A percentile compares a stretch with the other conserved stretches of the same genome.
Conservation (phyloP, 2,797 vertebrate species). For the Anolis apletophallus region DNA sequence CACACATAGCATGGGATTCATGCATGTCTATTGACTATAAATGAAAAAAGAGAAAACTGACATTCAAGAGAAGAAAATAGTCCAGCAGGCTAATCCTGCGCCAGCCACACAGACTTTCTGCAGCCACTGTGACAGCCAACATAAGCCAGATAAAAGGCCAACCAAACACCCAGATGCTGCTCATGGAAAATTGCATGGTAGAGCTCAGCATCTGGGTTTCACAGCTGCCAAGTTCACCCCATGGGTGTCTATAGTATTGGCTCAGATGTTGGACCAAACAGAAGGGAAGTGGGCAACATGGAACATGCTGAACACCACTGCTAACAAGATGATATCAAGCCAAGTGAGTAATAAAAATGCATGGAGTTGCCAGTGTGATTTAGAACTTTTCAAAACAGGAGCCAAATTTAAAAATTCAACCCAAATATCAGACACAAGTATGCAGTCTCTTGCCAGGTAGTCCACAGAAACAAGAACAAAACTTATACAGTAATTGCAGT, state of each 20-base stretch:
- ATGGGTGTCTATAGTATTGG: slow-evolving; percentile 48
- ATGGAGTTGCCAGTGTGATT: slow-evolving; percentile 34
- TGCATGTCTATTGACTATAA: slow-evolving; percentile 31
- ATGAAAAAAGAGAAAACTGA: slow-evolving; percentile 45
- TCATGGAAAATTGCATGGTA: slow-evolving; percentile 56
- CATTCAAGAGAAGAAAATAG: slow-evolving; percentile 18
- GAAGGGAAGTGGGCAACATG: slow-evolving; percentile 29
- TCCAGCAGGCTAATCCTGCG: slow-evolving; percentile 23
- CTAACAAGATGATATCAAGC: slow-evolving; percentile 36
- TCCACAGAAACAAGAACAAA: slow-evolving; percentile 21
- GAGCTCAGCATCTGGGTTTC: slow-evolving; percentile 57
- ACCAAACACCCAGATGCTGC: slow-evolving; percentile 57
- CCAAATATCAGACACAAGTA: not conserved
- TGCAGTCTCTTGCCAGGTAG: slow-evolving; percentile 26
- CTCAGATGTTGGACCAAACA: slow-evolving; percentile 46
- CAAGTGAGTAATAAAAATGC: slow-evolving; percentile 52
- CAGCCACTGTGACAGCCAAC: slow-evolving; percentile 48
- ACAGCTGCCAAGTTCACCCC: slow-evolving; percentile 51
- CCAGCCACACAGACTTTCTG: slow-evolving; percentile 58
- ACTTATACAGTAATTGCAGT: not conserved
- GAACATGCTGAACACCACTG: slow-evolving; percentile 26
- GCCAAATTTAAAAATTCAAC: slow-evolving; percentile 27
- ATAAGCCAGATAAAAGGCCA: slow-evolving; percentile 67
- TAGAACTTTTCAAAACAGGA: slow-evolving; percentile 38
- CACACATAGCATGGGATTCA: slow-evolving; percentile 20